A percentile compares a stretch with the other conserved stretches of the same genome.
These are phyloP conservation scores for Alviniconcha strummeri DNA, from an alignment of 2,888 invertebrate species.

Conservation along the genomic window DNA sequence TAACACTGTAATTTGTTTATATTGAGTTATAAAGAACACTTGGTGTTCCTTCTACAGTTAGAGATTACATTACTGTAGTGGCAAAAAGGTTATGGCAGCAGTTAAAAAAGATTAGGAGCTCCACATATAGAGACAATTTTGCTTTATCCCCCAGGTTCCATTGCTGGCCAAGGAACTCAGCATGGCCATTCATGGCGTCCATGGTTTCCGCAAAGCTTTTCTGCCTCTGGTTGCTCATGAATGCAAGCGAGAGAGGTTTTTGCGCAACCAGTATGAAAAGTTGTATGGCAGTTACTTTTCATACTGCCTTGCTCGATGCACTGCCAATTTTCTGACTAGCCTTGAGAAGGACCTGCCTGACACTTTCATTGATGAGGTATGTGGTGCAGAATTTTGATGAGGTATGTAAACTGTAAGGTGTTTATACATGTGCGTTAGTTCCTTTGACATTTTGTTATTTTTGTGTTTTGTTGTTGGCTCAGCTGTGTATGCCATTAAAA, in stretches of 20 bases:
- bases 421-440: no score
- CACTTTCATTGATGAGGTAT: constrained; percentile 18
- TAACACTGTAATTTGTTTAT: no score
- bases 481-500: no score
- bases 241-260: not conserved
- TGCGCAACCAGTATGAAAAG: not conserved
- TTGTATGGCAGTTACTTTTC: not conserved
- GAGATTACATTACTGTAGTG: no score
- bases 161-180: not conserved
- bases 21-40: no score
- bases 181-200: not conserved
- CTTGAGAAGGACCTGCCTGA: constrained; percentile 4
- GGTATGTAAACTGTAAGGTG: no score
- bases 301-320: not conserved
- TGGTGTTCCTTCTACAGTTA: no score
- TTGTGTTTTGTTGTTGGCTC: no score
- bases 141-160: not conserved
- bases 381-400: not conserved
- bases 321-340: not conserved
- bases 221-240: not conserved
- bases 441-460: no score
- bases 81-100: no score
- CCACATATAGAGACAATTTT: not conserved
- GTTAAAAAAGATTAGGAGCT: no score
- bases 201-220: constrained; percentile 1